These are phyloP conservation scores for Dasyurus viverrinus DNA, from an alignment of 2,113 vertebrate genomes.

Conservation along the genomic window DNA sequence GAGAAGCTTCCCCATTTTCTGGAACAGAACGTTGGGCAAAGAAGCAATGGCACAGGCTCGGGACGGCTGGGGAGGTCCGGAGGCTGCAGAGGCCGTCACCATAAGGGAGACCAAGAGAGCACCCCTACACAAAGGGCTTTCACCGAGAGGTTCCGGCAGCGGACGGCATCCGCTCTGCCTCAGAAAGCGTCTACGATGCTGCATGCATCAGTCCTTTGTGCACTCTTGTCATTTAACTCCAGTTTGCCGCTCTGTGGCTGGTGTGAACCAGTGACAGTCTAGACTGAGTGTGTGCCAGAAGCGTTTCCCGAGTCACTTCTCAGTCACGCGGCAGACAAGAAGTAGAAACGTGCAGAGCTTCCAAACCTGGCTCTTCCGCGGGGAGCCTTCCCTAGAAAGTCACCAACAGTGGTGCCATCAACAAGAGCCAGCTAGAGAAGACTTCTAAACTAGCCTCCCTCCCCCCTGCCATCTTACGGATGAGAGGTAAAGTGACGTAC, in stretches of 20 bases:
- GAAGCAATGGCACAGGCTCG: constrained; percentile 28
- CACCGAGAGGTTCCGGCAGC: constrained; percentile 31
- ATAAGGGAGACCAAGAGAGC: neutral
- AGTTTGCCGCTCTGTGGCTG: neutral
- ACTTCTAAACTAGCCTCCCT: neutral
- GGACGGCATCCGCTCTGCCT: constrained; percentile 55
- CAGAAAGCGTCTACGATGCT: neutral
- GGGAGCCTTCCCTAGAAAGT: neutral
- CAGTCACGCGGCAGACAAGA: neutral
- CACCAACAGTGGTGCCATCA: neutral
- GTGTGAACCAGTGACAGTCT: neutral
- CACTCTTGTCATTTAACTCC: neutral
- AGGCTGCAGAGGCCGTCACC: constrained; percentile 28
- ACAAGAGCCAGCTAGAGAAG: neutral
- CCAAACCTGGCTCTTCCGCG: neutral
- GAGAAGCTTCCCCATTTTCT: neutral
- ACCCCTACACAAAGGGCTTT: neutral
- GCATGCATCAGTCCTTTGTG: neutral
- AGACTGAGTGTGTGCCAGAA: neutral
- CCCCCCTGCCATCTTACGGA: neutral
- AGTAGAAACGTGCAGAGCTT: neutral
- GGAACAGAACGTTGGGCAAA: neutral
- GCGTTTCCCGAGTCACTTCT: neutral
- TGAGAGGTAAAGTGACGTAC: constrained; percentile 18
- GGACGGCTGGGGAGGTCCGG: constrained; percentile 19